These are phyloP conservation scores for Gymnothorax reevesii DNA, from an alignment of 2,797 vertebrate genomes.

Conservation along the genomic window DNA sequence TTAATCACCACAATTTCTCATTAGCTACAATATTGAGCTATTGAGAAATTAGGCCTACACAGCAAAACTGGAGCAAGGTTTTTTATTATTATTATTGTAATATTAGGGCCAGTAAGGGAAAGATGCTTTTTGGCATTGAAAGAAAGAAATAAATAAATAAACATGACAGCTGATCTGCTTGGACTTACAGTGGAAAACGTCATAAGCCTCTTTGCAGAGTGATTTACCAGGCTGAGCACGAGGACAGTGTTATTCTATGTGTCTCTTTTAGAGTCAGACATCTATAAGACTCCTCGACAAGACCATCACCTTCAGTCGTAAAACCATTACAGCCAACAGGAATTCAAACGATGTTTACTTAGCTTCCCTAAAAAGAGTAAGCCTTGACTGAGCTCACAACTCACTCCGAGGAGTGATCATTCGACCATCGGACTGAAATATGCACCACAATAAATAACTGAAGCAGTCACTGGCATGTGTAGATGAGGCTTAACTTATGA, in stretches of 20 bases:
- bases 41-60: slow-evolving; percentile 15
- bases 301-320: slow-evolving; percentile 36
- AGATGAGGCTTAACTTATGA: not conserved
- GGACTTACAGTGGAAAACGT: slow-evolving; percentile 42
- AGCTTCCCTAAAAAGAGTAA: slow-evolving; percentile 25
- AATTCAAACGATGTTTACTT: slow-evolving; percentile 36
- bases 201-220: slow-evolving; percentile 48
- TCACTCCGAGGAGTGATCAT: not conserved
- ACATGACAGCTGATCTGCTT: slow-evolving; percentile 30
- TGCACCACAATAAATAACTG: not conserved
- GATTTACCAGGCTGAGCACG: slow-evolving; percentile 41
- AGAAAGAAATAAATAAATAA: slow-evolving; percentile 2
- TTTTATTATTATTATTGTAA: too few relatives aligned
- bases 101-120: slow-evolving; percentile 14
- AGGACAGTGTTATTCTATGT: slow-evolving; percentile 41
- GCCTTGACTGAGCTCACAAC: slow-evolving; percentile 1
- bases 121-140: slow-evolving; percentile 25
- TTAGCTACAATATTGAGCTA: slow-evolving; percentile 10
- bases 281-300: slow-evolving; percentile 26
- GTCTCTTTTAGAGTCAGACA: slow-evolving; percentile 37
- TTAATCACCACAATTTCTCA: slow-evolving; percentile 5
- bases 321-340: slow-evolving; percentile 30
- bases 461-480: not conserved
- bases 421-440: not conserved
- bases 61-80: too few relatives aligned